These are phyloP conservation scores for Drosophila kokeensis DNA, from an alignment of 2,888 invertebrate species.

Conservation along the genomic window DNA sequence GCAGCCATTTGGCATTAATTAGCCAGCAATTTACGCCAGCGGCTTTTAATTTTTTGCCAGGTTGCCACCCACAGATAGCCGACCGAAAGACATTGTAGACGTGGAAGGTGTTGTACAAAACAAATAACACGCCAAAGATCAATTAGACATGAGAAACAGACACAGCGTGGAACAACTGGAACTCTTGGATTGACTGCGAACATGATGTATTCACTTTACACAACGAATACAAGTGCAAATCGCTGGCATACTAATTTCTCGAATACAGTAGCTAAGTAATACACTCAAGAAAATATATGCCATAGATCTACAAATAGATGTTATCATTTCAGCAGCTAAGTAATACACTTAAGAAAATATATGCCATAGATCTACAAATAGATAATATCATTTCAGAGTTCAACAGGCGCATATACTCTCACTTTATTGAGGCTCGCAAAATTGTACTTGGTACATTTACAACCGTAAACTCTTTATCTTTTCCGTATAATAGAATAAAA, in stretches of 20 bases:
- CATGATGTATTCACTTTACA: constrained; percentile 40
- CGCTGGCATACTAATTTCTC: constrained; percentile 23
- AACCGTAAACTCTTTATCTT: background rate
- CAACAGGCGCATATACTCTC: background rate
- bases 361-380: background rate
- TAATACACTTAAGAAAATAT: constrained; percentile 1
- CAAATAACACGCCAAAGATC: constrained; percentile 68
- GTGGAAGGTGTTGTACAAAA: constrained; percentile 64
- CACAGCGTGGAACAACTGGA: constrained; percentile 53
- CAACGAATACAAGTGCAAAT: constrained; percentile 21
- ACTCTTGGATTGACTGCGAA: constrained; percentile 53
- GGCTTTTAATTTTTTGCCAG: constrained; percentile 65
- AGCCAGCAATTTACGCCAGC: constrained; percentile 72
- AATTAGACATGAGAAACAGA: constrained; percentile 65
- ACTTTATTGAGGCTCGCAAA: background rate
- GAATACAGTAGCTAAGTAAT: constrained; percentile 29
- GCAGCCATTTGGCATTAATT: constrained; percentile 74
- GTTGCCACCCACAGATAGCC: constrained; percentile 59
- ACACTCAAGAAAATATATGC: background rate
- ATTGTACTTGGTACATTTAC: background rate
- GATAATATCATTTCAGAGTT: background rate
- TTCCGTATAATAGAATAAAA: background rate
- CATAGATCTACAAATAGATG: background rate
- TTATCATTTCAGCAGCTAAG: constrained; percentile 6
- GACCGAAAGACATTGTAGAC: constrained; percentile 37